Evolutionary conservation across 2,888 invertebrate genomes (phyloP).

Genomic region (Lissocephala sabroskyi): DNA sequence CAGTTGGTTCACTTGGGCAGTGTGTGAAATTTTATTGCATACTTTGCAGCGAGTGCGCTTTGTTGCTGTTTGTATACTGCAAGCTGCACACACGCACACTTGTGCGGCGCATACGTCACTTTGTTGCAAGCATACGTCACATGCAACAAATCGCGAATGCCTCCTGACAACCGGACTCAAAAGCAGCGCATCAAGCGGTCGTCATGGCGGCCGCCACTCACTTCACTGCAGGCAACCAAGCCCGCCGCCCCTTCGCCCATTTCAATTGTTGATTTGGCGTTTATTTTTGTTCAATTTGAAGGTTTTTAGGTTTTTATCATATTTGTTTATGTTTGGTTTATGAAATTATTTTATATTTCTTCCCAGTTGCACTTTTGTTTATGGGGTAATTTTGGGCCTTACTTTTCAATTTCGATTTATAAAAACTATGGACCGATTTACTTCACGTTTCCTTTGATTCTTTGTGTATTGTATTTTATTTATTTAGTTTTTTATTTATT

Average conservation of each 20-base stretch:
- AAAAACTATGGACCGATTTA: slow-evolving; percentile 51
- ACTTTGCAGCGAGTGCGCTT: slow-evolving; percentile 45
- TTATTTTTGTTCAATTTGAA: not conserved
- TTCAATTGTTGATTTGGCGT: too few relatives aligned
- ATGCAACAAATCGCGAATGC: slow-evolving; percentile 43
- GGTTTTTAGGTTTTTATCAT: not conserved
- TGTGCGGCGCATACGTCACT: slow-evolving; percentile 32
- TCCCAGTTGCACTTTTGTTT: slow-evolving; percentile 20
- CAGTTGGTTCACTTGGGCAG: not conserved
- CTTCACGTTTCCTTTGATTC: too few relatives aligned
- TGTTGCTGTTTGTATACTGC: not conserved
- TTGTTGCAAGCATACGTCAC: slow-evolving; percentile 50
- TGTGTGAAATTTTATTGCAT: slow-evolving; percentile 61
- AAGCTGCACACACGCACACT: slow-evolving; percentile 9
- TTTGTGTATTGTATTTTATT: slow-evolving; percentile 1
- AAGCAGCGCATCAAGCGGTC: too few relatives aligned
- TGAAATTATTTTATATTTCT: slow-evolving; percentile 10
- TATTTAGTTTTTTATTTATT: slow-evolving; percentile 6
- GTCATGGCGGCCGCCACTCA: too few relatives aligned
- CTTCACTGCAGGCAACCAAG: too few relatives aligned
- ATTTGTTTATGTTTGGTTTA: not conserved
- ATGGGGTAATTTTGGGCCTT: too few relatives aligned
- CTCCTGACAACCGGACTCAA: too few relatives aligned
- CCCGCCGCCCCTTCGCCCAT: too few relatives aligned
- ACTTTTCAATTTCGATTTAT: too few relatives aligned